A percentile compares a stretch with the other conserved stretches of the same genome.
Conservation (phyloP, 2,797 vertebrate genomes). For the Triplophysa yarkandensis region DNA sequence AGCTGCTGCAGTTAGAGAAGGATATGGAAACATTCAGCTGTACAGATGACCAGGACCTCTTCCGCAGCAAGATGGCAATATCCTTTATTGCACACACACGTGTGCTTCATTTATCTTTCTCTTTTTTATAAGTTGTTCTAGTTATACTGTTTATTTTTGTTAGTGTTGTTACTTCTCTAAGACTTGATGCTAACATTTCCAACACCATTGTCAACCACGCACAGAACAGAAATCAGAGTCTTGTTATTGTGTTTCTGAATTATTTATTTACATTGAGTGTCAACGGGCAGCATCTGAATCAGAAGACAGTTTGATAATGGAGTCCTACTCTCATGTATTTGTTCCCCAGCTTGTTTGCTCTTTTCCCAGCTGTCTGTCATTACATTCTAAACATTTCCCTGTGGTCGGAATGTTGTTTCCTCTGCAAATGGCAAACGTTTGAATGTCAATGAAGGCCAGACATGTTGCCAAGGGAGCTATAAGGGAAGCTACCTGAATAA, state of each 20-base stretch:
- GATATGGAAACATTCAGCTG: constrained; percentile 93
- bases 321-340: constrained; percentile 37
- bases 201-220: constrained; percentile 15
- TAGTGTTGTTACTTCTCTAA: background rate
- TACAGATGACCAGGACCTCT: constrained; percentile 91
- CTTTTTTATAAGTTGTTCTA: background rate
- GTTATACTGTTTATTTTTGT: background rate
- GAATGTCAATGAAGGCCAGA: constrained; percentile 16
- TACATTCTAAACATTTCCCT: constrained; percentile 8
- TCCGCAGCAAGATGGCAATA: constrained; percentile 97
- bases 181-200: background rate
- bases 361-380: constrained; percentile 23
- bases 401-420: constrained; percentile 12
- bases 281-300: constrained; percentile 41
- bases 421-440: constrained; percentile 23
- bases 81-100: constrained; percentile 79
- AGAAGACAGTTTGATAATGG: constrained; percentile 51
- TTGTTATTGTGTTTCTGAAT: constrained; percentile 35
- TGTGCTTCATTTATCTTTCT: background rate
- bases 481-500: constrained; percentile 1
- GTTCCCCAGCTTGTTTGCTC: constrained; percentile 7
- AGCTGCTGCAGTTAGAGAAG: constrained; percentile 94
- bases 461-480: constrained; percentile 18
- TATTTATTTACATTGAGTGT: constrained; percentile 55
- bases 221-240: constrained; percentile 34